Conservation (phyloP, 2,888 invertebrate species). For the Lasioglossum leucozonium region DNA sequence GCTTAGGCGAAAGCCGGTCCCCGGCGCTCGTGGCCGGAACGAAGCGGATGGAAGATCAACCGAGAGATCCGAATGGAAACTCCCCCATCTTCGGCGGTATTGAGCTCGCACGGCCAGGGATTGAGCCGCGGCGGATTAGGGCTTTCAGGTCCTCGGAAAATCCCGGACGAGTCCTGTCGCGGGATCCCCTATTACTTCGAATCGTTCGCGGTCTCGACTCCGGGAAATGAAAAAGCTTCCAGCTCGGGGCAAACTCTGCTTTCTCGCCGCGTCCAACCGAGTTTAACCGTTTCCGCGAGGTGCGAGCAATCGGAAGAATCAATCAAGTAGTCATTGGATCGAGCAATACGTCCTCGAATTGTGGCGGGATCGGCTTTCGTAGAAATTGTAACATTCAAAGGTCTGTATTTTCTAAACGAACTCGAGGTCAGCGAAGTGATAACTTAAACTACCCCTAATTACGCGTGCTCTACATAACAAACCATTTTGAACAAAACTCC, state of each 20-base stretch:
- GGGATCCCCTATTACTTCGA: slow-evolving; percentile 25
- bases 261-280: neutral
- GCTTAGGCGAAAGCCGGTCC: slow-evolving; percentile 24
- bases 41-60: slow-evolving; percentile 26
- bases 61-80: slow-evolving; percentile 36
- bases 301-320: neutral
- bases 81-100: slow-evolving; percentile 45
- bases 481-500: too few species aligned
- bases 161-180: slow-evolving; percentile 39
- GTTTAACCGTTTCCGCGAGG: neutral
- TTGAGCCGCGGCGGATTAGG: slow-evolving; percentile 52
- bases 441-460: too few species aligned
- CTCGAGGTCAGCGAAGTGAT: too few species aligned
- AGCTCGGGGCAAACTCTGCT: neutral
- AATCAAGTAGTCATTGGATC: neutral
- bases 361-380: too few species aligned
- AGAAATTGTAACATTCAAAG: too few species aligned
- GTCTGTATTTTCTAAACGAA: too few species aligned
- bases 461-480: too few species aligned
- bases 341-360: too few species aligned
- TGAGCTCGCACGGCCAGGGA: slow-evolving; percentile 29
- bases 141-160: slow-evolving; percentile 47
- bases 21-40: neutral
- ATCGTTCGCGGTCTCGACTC: slow-evolving; percentile 12
- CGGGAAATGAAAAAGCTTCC: neutral